Evolutionary conservation across 2,888 invertebrate genomes (phyloP).

Genomic region (Ellobium chinense): DNA sequence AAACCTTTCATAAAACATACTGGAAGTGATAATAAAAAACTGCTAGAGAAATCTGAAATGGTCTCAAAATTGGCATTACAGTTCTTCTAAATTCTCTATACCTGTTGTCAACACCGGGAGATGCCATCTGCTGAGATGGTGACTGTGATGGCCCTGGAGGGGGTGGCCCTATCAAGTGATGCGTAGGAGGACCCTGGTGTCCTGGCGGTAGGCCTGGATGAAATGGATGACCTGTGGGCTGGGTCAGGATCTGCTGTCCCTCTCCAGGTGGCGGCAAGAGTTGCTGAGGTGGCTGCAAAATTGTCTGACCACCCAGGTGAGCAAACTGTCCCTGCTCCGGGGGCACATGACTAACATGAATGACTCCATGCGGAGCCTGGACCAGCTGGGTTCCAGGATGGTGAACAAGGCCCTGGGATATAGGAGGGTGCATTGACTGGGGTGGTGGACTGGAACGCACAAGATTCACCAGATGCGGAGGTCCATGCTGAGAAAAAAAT

Average conservation of each 20-base stretch:
- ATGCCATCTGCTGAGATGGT: conserved; percentile 37
- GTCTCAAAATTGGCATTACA: no score
- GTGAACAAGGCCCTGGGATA: conserved; percentile 36
- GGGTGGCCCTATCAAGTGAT: conserved; percentile 31
- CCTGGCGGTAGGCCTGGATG: conserved; percentile 37
- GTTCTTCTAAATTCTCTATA: neutral
- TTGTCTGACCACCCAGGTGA: conserved; percentile 34
- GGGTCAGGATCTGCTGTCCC: conserved; percentile 30
- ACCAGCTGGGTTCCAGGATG: conserved; percentile 25
- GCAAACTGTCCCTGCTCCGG: conserved; percentile 33
- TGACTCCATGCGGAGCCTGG: conserved; percentile 21
- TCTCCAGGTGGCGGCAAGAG: conserved; percentile 15
- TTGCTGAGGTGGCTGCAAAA: conserved; percentile 32
- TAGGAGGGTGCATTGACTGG: conserved; percentile 47
- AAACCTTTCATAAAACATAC: no score
- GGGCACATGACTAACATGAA: conserved; percentile 32
- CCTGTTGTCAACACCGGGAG: conserved; percentile 42
- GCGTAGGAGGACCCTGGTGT: conserved; percentile 30
- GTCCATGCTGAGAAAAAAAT: conserved; percentile 69
- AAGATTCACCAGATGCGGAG: conserved; percentile 74
- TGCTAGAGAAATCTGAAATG: no score
- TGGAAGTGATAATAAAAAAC: no score
- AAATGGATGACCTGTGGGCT: conserved; percentile 33
- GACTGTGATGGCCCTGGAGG: conserved; percentile 45
- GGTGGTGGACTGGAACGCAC: conserved; percentile 61